Evolutionary conservation across 2,888 invertebrate genomes (phyloP), one percentile per base, ranked within the genome.

Genomic region (Celastrina argiolus): DNA sequence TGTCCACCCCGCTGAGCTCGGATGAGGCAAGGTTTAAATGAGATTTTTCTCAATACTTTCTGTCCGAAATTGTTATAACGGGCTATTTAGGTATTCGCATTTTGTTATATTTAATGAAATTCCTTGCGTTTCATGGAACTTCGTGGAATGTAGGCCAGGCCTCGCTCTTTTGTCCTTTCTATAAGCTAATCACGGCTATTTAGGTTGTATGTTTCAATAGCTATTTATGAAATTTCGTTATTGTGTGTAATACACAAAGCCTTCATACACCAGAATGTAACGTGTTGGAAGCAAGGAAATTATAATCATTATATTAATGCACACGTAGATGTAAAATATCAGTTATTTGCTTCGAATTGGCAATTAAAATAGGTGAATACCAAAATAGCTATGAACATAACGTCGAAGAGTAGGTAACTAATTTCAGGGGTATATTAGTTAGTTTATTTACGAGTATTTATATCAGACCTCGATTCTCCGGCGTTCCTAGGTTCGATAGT

Each of bases 21-120:
- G 51, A 51, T 51, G 22, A 51, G 10, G 51, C 51, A 14, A 51
- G 10, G 51, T 26, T 51, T 51, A 51, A 51, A 51, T 26, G 4
- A 51, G 6, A 51, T 51, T 51, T 51, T 51, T 22, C 51, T 26
- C 51, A 26, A 51, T 51, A 51, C 51, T 26, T 51, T 26, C 22
- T 12, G 22, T 1, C 22, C 12, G 22, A 51, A 22, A 22, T 51
- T 51, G 22, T 26, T 51, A 51, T 22, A 51, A 26, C 51, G 22
- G 22, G 22, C 22, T 51, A 51, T 51, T 51, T 51, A 51, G 51
- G 51, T 51, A 51, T 45, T 45, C 45, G 22, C 51, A 51, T 51
- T 51, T 51, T 51, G 22, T 51, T 22, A 51, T 22, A 22, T 51
- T 51, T 51, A 51, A 51, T 51, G 22, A 51, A 51, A 51, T 51